phyloP scores from a whole-genome alignment of 2,888 invertebrate species.

The Flexamia atlantica region DNA sequence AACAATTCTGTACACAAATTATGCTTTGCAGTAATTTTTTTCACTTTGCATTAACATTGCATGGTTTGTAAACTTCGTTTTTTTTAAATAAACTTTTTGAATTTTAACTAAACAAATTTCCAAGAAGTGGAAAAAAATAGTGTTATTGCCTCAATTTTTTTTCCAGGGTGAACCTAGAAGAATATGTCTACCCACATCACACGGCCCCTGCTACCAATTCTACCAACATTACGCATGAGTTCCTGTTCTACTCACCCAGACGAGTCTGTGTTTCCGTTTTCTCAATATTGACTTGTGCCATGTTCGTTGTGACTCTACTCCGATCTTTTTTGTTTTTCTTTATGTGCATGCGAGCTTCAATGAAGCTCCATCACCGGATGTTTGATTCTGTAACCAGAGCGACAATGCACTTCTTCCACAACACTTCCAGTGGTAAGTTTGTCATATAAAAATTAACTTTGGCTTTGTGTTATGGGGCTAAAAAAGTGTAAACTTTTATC shows the following conservation, averaged over 20 bases:
- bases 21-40: too few species aligned
- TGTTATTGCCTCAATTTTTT: too few species aligned
- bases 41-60: too few species aligned
- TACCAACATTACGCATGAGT: not conserved
- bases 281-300: constrained; percentile 76
- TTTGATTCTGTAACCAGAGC: constrained; percentile 89
- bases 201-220: not conserved
- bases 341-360: constrained; percentile 88
- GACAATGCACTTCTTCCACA: constrained; percentile 92
- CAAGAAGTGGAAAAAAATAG: too few species aligned
- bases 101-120: too few species aligned
- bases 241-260: constrained; percentile 42
- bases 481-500: too few species aligned
- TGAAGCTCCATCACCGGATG: constrained; percentile 90
- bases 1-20: too few species aligned
- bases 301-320: constrained; percentile 77
- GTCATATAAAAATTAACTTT: not conserved
- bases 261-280: constrained; percentile 78
- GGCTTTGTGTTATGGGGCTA: too few species aligned
- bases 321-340: constrained; percentile 85
- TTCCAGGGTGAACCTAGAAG: constrained; percentile 80
- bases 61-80: too few species aligned
- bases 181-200: constrained; percentile 61
- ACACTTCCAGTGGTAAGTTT: constrained; percentile 87
- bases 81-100: too few species aligned